These are phyloP conservation scores for Drosophila elegans DNA, from an alignment of 1,140 invertebrate species.

Conservation along the genomic window DNA sequence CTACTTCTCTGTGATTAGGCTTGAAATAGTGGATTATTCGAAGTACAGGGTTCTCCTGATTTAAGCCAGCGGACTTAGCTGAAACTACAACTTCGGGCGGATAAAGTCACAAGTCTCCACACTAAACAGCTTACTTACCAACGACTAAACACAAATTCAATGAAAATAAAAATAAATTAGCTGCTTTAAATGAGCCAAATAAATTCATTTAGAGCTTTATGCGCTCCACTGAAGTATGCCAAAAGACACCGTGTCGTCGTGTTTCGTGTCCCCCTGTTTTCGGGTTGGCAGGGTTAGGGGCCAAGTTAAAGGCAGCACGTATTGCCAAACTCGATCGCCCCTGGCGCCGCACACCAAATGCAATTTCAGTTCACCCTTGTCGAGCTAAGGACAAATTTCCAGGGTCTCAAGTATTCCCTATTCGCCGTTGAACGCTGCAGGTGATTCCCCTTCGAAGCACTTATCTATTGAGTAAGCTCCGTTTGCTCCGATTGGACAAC, in stretches of 20 bases:
- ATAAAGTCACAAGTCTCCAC: constrained; percentile 24
- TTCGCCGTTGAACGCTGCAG: constrained; percentile 15
- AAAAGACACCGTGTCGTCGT: constrained; percentile 29
- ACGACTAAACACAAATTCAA: constrained; percentile 55
- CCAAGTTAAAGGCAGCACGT: constrained; percentile 49
- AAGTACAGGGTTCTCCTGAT: constrained; percentile 1
- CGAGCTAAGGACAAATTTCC: constrained; percentile 17
- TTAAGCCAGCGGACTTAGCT: constrained; percentile 3
- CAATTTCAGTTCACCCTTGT: constrained; percentile 30
- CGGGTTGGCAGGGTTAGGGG: constrained; percentile 23
- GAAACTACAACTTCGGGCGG: constrained; percentile 9
- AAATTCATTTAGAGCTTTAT: constrained; percentile 74
- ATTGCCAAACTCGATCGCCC: constrained; percentile 45
- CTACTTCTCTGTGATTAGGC: constrained; percentile 54
- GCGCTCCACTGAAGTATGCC: constrained; percentile 50
- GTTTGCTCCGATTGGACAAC: constrained; percentile 27
- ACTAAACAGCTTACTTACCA: constrained; percentile 24
- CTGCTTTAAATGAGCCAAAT: constrained; percentile 72
- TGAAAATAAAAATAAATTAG: constrained; percentile 77
- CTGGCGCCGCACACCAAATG: constrained; percentile 24
- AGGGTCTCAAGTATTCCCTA: constrained; percentile 9
- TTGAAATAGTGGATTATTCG: constrained; percentile 43
- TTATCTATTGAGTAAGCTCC: constrained; percentile 23
- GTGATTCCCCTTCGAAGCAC: constrained; percentile 42
- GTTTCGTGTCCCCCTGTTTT: constrained; percentile 2